Evolutionary conservation across 2,113 vertebrate genomes (phyloP).

Genomic region (Epinephelus cyanopodus): DNA sequence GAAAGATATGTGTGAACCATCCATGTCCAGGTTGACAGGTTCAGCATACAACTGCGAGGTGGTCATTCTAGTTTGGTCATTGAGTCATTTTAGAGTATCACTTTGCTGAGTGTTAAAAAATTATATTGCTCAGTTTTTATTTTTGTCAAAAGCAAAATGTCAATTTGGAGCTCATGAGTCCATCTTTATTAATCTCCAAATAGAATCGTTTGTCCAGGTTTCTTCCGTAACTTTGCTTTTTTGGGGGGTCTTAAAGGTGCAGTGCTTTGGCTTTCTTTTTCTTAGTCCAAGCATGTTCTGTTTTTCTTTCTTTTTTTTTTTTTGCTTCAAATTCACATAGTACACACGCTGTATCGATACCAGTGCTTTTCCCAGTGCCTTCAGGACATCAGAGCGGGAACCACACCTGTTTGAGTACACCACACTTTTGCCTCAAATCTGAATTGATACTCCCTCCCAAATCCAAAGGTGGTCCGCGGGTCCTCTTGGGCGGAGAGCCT

Average conservation of each 20-base stretch:
- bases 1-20: no score
- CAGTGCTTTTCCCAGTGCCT: background rate
- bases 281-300: background rate
- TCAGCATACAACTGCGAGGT: no score
- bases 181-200: background rate
- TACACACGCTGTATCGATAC: no score
- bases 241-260: no score
- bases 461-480: slow-evolving; percentile 42
- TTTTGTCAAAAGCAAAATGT: no score
- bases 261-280: background rate
- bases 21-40: no score
- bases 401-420: slow-evolving; percentile 16
- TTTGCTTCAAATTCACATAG: no score
- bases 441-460: slow-evolving; percentile 12
- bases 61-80: no score
- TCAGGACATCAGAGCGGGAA: background rate
- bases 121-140: no score
- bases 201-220: background rate
- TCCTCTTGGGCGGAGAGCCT: slow-evolving; percentile 48
- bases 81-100: no score
- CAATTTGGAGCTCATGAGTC: no score
- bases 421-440: slow-evolving; percentile 28
- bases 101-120: background rate
- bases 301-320: background rate
- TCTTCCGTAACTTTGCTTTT: background rate